Evolutionary conservation across 1,140 invertebrate genomes (phyloP).

Genomic region (Gyrodactylus salaris): DNA sequence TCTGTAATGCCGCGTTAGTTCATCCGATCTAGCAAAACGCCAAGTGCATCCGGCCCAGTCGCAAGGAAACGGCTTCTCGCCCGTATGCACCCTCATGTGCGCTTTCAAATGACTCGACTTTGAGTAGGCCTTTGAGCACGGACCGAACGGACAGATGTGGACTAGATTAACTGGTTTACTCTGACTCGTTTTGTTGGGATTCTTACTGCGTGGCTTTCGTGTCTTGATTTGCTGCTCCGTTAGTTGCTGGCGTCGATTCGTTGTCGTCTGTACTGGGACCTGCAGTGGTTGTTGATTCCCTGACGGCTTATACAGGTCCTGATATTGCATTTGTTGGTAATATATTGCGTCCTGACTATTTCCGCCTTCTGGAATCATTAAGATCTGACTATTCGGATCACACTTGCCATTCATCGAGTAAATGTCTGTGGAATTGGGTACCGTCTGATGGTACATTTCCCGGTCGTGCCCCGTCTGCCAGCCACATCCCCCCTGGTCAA

Average conservation of each 20-base stretch:
- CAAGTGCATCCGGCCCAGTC: constrained; percentile 60
- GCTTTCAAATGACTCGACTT: constrained; percentile 71
- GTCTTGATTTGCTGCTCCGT: background rate
- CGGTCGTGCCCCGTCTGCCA: background rate
- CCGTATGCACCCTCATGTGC: constrained; percentile 58
- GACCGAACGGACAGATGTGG: constrained; percentile 13
- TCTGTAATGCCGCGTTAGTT: constrained; percentile 48
- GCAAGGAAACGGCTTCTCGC: constrained; percentile 61
- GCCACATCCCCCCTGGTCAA: background rate
- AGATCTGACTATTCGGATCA: background rate
- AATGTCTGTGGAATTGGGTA: background rate
- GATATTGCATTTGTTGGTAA: background rate
- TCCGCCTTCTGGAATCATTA: background rate
- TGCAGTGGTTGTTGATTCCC: background rate
- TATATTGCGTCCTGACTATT: background rate
- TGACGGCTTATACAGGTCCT: background rate
- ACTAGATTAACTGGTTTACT: background rate
- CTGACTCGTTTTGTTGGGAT: background rate
- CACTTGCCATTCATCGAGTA: background rate
- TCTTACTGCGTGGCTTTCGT: background rate
- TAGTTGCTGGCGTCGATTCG: no score
- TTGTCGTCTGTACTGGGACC: background rate
- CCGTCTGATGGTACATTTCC: background rate
- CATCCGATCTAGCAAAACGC: constrained; percentile 57
- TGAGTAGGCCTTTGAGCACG: constrained; percentile 68